Evolutionary conservation across 2,888 invertebrate species (phyloP).

Genomic region (Leucania comma): DNA sequence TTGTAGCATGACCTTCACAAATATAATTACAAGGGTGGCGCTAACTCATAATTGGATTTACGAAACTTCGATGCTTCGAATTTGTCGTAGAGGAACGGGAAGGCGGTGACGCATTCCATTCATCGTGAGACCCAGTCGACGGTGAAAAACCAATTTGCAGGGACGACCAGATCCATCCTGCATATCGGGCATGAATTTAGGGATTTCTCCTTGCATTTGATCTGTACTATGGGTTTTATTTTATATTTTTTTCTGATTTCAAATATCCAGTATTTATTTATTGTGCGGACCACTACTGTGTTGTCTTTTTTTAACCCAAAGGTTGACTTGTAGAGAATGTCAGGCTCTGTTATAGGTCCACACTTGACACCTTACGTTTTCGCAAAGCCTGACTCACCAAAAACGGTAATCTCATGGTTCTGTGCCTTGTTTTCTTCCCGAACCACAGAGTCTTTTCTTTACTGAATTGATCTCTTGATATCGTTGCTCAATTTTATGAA

Average conservation of each 20-base stretch:
- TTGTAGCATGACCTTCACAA: constrained; percentile 70
- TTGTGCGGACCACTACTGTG: too few relatives aligned
- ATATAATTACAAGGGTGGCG: constrained; percentile 60
- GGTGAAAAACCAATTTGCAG: constrained; percentile 39
- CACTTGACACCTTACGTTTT: too few relatives aligned
- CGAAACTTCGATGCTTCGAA: constrained; percentile 56
- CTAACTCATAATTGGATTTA: constrained; percentile 66
- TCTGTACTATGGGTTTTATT: background rate
- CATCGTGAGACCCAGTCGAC: constrained; percentile 41
- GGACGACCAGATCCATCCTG: constrained; percentile 20
- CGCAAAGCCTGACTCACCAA: too few relatives aligned
- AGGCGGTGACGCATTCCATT: constrained; percentile 44
- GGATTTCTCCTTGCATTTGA: background rate
- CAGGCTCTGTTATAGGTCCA: too few relatives aligned
- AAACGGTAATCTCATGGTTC: too few relatives aligned
- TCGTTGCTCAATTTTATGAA: too few relatives aligned
- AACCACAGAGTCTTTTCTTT: too few relatives aligned
- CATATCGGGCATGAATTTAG: constrained; percentile 34
- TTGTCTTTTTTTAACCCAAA: too few relatives aligned
- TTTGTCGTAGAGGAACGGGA: constrained; percentile 53
- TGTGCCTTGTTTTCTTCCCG: too few relatives aligned
- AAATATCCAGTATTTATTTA: too few relatives aligned
- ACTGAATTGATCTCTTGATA: too few relatives aligned
- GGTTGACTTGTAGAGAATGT: too few relatives aligned
- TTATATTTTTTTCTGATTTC: background rate